Evolutionary conservation across 2,888 invertebrate species (phyloP).

Genomic region (Apoda limacodes): DNA sequence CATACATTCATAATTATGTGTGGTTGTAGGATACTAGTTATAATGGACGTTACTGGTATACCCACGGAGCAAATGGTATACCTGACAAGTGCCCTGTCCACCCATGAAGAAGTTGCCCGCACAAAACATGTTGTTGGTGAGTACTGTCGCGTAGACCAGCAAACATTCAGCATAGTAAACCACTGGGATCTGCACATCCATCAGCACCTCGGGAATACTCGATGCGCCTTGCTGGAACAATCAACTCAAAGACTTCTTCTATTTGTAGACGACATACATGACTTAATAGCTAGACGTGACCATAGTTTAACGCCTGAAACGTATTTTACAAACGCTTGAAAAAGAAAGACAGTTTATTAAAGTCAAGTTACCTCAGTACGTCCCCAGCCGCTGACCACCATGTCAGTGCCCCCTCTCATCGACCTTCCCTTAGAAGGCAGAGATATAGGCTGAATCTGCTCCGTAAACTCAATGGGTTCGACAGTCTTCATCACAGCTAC

Average conservation of each 20-base stretch:
- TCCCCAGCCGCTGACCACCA: constrained; percentile 55
- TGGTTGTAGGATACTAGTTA: too few relatives aligned
- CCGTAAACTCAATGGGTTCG: constrained; percentile 38
- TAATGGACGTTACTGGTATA: too few relatives aligned
- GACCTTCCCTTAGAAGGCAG: constrained; percentile 29
- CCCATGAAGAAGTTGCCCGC: constrained; percentile 50
- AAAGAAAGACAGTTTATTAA: constrained; percentile 1
- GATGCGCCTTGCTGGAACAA: constrained; percentile 43
- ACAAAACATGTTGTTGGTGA: constrained; percentile 50
- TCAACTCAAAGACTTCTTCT: background rate
- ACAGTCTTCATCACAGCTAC: constrained; percentile 51
- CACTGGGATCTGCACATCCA: constrained; percentile 46
- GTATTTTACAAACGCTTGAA: constrained; percentile 9
- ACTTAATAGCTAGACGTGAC: too few relatives aligned
- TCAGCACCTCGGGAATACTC: constrained; percentile 44
- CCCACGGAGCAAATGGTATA: too few relatives aligned
- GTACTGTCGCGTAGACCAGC: constrained; percentile 28
- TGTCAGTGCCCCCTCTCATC: constrained; percentile 28
- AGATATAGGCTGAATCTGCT: constrained; percentile 36
- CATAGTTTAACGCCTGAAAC: too few relatives aligned
- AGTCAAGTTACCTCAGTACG: constrained; percentile 33
- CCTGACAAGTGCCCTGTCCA: constrained; percentile 54
- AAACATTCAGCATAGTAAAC: constrained; percentile 33
- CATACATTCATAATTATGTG: too few relatives aligned
- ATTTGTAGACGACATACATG: too few relatives aligned